Percentiles rank a stretch among this genome's conserved stretches.
Evolutionary conservation across 2,797 vertebrate genomes (phyloP).

Genomic region (Valencia hispanica): DNA sequence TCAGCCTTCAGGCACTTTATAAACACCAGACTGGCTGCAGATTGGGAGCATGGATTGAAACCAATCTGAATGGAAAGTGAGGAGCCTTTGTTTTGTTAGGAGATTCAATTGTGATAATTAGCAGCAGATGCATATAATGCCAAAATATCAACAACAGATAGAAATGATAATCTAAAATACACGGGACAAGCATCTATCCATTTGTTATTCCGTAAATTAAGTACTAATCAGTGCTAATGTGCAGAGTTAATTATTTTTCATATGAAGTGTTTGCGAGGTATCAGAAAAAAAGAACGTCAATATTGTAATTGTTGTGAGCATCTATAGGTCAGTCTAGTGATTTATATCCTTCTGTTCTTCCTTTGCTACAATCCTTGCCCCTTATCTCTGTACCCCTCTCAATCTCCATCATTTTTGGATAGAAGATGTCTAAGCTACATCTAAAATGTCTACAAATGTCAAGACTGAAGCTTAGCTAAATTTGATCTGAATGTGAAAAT

Average conservation of each 20-base stretch:
- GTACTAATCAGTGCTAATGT: background rate
- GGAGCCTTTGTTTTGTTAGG: constrained; percentile 25
- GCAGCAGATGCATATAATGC: constrained; percentile 3
- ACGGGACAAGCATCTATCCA: background rate
- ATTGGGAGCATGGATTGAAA: constrained; percentile 25
- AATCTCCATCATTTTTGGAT: background rate
- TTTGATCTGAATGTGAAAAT: no score
- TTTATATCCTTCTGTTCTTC: background rate
- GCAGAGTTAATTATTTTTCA: background rate
- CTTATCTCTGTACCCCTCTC: background rate
- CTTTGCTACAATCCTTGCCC: background rate
- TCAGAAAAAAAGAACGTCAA: background rate
- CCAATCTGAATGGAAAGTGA: constrained; percentile 35
- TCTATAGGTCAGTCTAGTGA: background rate
- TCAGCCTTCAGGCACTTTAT: constrained; percentile 53
- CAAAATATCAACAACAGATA: constrained; percentile 1
- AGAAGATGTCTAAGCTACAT: background rate
- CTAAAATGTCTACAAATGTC: background rate
- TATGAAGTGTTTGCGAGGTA: background rate
- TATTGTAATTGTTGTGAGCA: background rate
- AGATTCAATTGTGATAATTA: constrained; percentile 23
- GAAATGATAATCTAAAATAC: background rate
- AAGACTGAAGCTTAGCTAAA: background rate
- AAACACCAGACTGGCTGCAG: constrained; percentile 50
- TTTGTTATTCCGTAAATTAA: background rate